Percentiles rank a stretch among this genome's conserved stretches.
phyloP scores from a whole-genome alignment of 2,888 invertebrate species.

The Eupeodes luniger region DNA sequence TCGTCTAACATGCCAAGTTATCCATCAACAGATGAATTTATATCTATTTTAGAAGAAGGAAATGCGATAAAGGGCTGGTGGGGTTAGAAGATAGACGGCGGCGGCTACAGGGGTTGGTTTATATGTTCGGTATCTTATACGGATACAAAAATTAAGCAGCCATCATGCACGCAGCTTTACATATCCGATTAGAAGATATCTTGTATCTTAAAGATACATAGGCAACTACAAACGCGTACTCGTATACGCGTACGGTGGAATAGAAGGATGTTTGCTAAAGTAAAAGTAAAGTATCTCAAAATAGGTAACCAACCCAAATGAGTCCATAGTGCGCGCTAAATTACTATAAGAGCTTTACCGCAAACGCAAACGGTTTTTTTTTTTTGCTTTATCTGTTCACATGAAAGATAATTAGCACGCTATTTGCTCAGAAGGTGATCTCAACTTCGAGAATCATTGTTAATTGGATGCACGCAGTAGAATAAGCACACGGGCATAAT shows the following conservation, averaged over 20 bases:
- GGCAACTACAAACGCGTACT: too few species aligned
- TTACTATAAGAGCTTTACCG: background rate
- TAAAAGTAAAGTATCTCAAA: constrained; percentile 26
- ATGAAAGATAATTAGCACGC: constrained; percentile 65
- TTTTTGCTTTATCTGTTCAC: background rate
- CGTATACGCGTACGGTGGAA: background rate
- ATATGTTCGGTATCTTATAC: constrained; percentile 1
- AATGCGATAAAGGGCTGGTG: background rate
- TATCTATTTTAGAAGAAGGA: constrained; percentile 15
- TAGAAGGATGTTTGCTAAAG: constrained; percentile 31
- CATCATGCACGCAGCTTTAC: constrained; percentile 42
- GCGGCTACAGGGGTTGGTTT: background rate
- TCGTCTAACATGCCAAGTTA: constrained; percentile 25
- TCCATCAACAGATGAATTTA: constrained; percentile 46
- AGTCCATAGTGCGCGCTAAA: background rate
- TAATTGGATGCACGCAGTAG: constrained; percentile 66
- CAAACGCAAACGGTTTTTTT: constrained; percentile 2
- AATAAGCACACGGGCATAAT: background rate
- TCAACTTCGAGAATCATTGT: constrained; percentile 49
- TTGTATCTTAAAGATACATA: background rate
- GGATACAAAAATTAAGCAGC: constrained; percentile 41
- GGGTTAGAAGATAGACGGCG: background rate
- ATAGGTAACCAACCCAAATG: background rate
- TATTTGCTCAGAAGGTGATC: constrained; percentile 50
- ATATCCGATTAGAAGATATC: constrained; percentile 33